A percentile compares a stretch with the other conserved stretches of the same genome.
Evolutionary conservation across 2,888 invertebrate species (phyloP).

Genomic region (Lochmaea capreae): DNA sequence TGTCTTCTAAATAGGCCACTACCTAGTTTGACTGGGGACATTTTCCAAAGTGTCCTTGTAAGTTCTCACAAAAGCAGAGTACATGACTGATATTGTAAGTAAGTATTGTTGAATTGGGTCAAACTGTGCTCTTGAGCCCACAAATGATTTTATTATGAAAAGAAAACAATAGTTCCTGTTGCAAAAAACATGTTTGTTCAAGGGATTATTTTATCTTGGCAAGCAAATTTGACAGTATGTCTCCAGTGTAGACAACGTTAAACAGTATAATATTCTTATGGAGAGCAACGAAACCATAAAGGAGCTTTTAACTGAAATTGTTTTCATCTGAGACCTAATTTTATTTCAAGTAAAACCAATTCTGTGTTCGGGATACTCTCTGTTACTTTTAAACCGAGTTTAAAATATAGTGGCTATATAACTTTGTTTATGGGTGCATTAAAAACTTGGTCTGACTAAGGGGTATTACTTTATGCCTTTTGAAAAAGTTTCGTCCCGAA

Average conservation of each 20-base stretch:
- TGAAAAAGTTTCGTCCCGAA: neutral
- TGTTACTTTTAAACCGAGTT: neutral
- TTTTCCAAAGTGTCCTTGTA: no score
- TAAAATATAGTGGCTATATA: slow-evolving; percentile 9
- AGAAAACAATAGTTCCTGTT: neutral
- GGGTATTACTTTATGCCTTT: neutral
- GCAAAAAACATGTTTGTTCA: neutral
- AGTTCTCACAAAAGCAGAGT: no score
- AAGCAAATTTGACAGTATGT: neutral
- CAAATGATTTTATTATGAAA: no score
- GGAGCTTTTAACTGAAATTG: slow-evolving; percentile 17
- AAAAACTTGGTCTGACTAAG: neutral
- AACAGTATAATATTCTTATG: slow-evolving; percentile 7
- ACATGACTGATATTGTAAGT: no score
- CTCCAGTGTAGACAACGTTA: neutral
- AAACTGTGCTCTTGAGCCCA: no score
- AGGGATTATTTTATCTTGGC: neutral
- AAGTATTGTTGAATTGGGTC: no score
- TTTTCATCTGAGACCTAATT: slow-evolving; percentile 14
- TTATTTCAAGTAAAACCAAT: slow-evolving; percentile 13
- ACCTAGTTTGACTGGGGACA: no score
- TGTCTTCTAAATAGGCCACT: no score
- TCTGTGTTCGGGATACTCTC: slow-evolving; percentile 7
- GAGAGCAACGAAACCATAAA: slow-evolving; percentile 10
- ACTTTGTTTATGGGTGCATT: slow-evolving; percentile 9